Base-by-base conservation (phyloP, 2,113 vertebrate genomes). In the Gallinago paraguaiae region DNA sequence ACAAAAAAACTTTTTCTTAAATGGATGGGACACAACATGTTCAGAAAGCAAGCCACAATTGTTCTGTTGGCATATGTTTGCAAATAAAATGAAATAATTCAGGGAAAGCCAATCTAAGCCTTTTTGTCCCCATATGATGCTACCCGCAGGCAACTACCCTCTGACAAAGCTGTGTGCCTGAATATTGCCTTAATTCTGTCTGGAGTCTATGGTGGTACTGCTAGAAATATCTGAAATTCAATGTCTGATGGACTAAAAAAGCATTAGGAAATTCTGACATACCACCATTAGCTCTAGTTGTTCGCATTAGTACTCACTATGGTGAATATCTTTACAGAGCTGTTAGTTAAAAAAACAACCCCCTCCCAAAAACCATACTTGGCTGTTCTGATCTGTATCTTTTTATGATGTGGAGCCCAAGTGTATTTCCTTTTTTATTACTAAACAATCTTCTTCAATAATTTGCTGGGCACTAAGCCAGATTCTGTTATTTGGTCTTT, bases 401-500 rank as follows among this genome's bases (percentile, higher is more conserved):
- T 19, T 77, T 57, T 79, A 76, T 5, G 4, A 57, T 41, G 12
- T 20, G 64, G 56, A 90, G 14, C 35, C 31, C 86, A 93, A 84
- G 85, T 25, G 27, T 41, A 65, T 85, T 57, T 94, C 48, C 15
- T 51, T 70, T 80, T 50, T 81, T 86, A 64, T 82, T 57, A 72
- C 50, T 60, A 77, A 67, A 95, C 87, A 96, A 88, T 79, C 25
- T 48, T 88, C 43, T n/a, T 41, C 50, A 56, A 33, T 80, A 77
- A 90, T 85, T 96, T 92, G 37, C 72, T 48, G 25, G 39, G 27
- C 25, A 39, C 54, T 57, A 88, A 69, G 31, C 13, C 53, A 81
- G 14, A 90, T 91, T 81, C 57, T 93, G 22, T 69, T 79, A 53
- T 65, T 80, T 89, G 72, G 48, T 27, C 60, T 77, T 95, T 96